Base-by-base conservation (phyloP, 2,888 invertebrate species). In the Drosophila peninsularis region DNA sequence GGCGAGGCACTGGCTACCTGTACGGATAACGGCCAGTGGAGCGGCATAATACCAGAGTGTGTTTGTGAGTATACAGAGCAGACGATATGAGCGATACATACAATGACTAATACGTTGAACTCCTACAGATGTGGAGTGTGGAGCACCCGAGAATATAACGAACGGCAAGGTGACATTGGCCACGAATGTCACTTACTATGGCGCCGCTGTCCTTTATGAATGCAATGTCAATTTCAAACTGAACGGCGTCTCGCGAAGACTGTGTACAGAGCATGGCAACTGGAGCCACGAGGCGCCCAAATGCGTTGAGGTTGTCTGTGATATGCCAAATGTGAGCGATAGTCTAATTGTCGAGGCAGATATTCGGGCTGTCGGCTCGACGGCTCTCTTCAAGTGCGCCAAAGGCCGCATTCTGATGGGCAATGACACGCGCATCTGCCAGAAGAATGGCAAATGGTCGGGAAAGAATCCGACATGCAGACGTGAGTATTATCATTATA, bases 151-250 rank as follows among this genome's bases (percentile, higher is more conserved):
- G 5, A 94, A 94, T 5, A 94, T 97, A 3, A 93, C 94, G 41
- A 95, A 96, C 88, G 97, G 97, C 19, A 94, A 94, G 84, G 95
- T 96, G 66, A 96, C 95, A 0, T 92, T 98, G 57, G 96, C 97
- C 0, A 96, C 97, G 0, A 98, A 98, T 90, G 97, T 95, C 0
- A 97, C 98, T 0, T 97, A 97, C 91, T 97, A 97, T 85, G 97
- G 97, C 0, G 96, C 97, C 0, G 95, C 96, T 2, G 97, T 95
- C 0, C 93, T 97, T 9, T 98, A 98, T 90, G 96, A 96, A 80
- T 98, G 98, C 89, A 94, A 96, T 63, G 93, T 94, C 3, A 96
- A 97, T 89, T 98, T 95, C 92, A 95, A 96, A 89, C 93, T 98
- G 13, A 96, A 96, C 77, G 98, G 98, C 0, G 96, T 96, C 4